These are phyloP conservation scores for Acanthacorydalis orientalis DNA, from an alignment of 2,888 invertebrate genomes.

Conservation along the genomic window DNA sequence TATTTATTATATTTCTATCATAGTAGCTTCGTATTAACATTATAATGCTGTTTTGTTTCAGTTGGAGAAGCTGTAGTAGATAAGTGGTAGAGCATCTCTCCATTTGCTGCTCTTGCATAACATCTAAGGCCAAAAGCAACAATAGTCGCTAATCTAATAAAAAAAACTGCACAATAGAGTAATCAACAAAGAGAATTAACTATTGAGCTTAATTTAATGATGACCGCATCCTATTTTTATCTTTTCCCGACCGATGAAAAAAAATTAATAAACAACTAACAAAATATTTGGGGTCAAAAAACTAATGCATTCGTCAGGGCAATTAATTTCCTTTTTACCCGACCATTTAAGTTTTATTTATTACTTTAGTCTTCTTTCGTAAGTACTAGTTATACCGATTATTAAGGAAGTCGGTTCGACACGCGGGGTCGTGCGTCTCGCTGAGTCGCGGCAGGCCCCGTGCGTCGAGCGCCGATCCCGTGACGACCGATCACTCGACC, in stretches of 20 bases:
- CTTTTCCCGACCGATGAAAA: neutral
- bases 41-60: slow-evolving; percentile 28
- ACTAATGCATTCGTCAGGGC: too few relatives aligned
- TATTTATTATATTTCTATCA: neutral
- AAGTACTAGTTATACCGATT: too few relatives aligned
- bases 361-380: too few relatives aligned
- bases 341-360: too few relatives aligned
- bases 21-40: neutral
- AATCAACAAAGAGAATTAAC: neutral
- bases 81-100: slow-evolving; percentile 38
- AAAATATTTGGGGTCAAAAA: too few relatives aligned
- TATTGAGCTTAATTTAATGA: neutral
- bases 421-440: too few relatives aligned
- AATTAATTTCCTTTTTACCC: too few relatives aligned
- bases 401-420: too few relatives aligned
- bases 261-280: neutral
- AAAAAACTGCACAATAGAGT: neutral
- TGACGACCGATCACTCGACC: too few relatives aligned
- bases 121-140: too few relatives aligned
- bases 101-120: neutral
- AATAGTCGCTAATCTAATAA: neutral
- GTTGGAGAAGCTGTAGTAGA: slow-evolving; percentile 54
- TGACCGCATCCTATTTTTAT: neutral
- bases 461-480: too few relatives aligned
- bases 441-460: too few relatives aligned